Evolutionary conservation across 2,113 vertebrate species (phyloP), one percentile per base, ranked within the genome.

Genomic region (Eubucco bourcierii): DNA sequence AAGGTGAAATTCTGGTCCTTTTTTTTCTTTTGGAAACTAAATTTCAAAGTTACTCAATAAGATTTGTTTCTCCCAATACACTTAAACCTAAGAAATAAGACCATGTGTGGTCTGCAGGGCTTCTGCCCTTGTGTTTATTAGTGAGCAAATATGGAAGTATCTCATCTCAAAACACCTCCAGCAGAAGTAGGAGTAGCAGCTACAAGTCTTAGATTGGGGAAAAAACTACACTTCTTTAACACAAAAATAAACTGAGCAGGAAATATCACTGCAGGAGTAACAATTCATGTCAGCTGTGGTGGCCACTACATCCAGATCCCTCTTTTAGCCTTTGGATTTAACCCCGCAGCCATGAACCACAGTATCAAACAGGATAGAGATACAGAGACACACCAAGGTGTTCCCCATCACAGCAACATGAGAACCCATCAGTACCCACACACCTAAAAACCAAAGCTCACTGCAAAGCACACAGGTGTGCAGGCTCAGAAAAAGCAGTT

Each of bases 221-320:
- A 84, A 79, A 4, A 84, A 7, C 25, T 72, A 33, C 33, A 8
- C 50, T 28, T 15, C 3, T 64, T 55, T 7, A n/a, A 47, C 84
- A 39, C 66, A 68, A 79, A 65, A 15, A 53, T 0, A 44, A 81
- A 53, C 28, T 0, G 2, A 72, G 27, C 65, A 33, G 31, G 18
- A 55, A 27, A 13, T 2, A 17, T 2, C 52, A 13, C 65, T 39
- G 41, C 1, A 8, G 65, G 29, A 70, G 41, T 16, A 47, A 41
- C 1, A 4, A n/a, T 65, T 34, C 2, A 0, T 52, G 75, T 28
- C 56, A 39, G 3, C 37, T 34, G 7, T 1, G 17, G n/a, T 27
- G 20, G 20, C 64, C 24, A 15, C 14, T 5, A 20, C 3, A 19
- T n/a, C 41, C 47, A 12, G 37, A 19, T n/a, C 44, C 15, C 31